These are phyloP conservation scores for Osmerus eperlanus DNA, from an alignment of 2,113 vertebrate species.

Conservation along the genomic window DNA sequence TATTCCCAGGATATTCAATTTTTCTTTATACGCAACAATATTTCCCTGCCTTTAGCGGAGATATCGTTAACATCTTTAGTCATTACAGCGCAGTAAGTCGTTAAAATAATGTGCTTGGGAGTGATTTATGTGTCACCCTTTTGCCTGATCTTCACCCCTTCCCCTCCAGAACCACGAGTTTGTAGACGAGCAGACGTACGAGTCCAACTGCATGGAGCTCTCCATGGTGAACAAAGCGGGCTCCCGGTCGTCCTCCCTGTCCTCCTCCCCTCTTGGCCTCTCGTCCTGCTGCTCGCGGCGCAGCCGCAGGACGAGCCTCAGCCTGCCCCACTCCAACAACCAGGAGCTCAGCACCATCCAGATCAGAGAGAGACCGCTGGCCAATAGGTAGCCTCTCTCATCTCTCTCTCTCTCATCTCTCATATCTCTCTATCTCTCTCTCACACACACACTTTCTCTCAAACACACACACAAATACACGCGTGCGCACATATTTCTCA, in stretches of 20 bases:
- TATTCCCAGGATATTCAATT: slow-evolving; percentile 55
- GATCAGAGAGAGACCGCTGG: slow-evolving; percentile 62
- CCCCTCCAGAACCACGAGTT: slow-evolving; percentile 90
- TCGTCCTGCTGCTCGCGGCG: slow-evolving; percentile 90
- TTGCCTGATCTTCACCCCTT: not conserved
- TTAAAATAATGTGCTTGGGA: slow-evolving; percentile 8
- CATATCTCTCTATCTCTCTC: slow-evolving; percentile 3
- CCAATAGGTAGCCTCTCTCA: slow-evolving; percentile 50
- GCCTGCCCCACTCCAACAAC: slow-evolving; percentile 86
- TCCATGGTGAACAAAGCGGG: slow-evolving; percentile 80
- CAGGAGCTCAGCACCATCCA: slow-evolving; percentile 89
- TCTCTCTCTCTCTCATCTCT: not conserved
- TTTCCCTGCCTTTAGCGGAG: slow-evolving; percentile 30
- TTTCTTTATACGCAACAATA: slow-evolving; percentile 42
- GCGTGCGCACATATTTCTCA: not conserved
- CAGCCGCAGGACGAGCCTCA: slow-evolving; percentile 93
- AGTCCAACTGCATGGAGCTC: slow-evolving; percentile 94
- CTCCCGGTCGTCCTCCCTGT: slow-evolving; percentile 87
- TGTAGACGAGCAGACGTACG: slow-evolving; percentile 96
- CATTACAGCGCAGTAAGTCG: slow-evolving; percentile 46
- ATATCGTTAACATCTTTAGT: slow-evolving; percentile 50
- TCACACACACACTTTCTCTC: not conserved
- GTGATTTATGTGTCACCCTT: not conserved
- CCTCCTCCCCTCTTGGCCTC: slow-evolving; percentile 83
- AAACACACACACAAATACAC: not conserved